Evolutionary conservation across 2,888 invertebrate species (phyloP).

Genomic region (Sarcophaga variegata): DNA sequence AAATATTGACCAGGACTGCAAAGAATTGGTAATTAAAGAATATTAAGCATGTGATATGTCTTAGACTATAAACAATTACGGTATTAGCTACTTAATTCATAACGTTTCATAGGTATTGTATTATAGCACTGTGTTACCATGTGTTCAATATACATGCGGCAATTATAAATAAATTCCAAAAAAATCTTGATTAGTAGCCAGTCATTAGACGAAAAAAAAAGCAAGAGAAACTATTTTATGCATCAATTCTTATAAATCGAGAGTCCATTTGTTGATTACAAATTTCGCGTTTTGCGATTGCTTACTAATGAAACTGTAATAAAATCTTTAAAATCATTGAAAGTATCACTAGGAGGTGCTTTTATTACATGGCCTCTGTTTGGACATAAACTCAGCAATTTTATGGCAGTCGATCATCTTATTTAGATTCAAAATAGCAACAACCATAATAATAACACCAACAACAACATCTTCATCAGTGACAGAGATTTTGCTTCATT

Average conservation of each 20-base stretch:
- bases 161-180: too few relatives aligned
- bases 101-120: too few relatives aligned
- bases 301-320: neutral
- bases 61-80: too few relatives aligned
- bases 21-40: too few relatives aligned
- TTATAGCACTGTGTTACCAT: too few relatives aligned
- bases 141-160: too few relatives aligned
- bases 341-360: conserved; percentile 66
- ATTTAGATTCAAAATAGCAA: conserved; percentile 64
- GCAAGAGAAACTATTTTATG: neutral
- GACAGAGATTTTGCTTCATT: neutral
- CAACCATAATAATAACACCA: conserved; percentile 12
- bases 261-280: conserved; percentile 33
- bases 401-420: conserved; percentile 47
- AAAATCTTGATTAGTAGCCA: conserved; percentile 48
- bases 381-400: conserved; percentile 65
- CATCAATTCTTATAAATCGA: conserved; percentile 18
- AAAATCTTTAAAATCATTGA: conserved; percentile 45
- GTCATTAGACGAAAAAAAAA: conserved; percentile 43
- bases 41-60: too few relatives aligned
- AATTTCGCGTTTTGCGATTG: conserved; percentile 1
- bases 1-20: too few relatives aligned
- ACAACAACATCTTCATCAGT: conserved; percentile 8
- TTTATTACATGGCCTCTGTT: conserved; percentile 67
- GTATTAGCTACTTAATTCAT: too few relatives aligned